Conservation (phyloP, 2,888 invertebrate species). For the Drosophila macrothrix region DNA sequence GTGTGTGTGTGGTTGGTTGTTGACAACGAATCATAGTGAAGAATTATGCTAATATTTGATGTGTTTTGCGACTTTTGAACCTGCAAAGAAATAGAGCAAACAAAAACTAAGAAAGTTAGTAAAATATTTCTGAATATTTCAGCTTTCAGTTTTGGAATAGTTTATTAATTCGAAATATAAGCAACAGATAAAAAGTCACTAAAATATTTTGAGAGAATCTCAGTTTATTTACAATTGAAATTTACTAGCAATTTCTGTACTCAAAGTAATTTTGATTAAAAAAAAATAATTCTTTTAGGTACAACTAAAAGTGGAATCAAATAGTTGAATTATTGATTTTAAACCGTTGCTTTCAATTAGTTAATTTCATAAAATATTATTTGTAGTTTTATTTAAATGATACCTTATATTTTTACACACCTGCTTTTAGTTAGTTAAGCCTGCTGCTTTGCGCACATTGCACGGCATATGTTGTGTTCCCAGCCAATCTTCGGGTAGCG, state of each 20-base stretch:
- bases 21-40: slow-evolving; percentile 53
- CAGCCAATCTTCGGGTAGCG: slow-evolving; percentile 24
- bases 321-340: background rate
- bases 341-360: background rate
- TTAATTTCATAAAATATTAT: background rate
- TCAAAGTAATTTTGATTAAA: background rate
- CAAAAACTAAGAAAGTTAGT: background rate
- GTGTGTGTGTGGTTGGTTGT: slow-evolving; percentile 30
- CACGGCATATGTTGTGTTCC: slow-evolving; percentile 53
- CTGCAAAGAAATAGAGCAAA: slow-evolving; percentile 50
- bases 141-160: background rate
- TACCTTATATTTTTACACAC: slow-evolving; percentile 30
- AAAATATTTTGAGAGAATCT: background rate
- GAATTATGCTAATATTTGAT: slow-evolving; percentile 78
- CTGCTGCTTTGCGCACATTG: slow-evolving; percentile 62
- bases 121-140: background rate
- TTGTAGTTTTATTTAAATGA: background rate
- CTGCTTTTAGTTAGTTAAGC: slow-evolving; percentile 52
- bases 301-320: background rate
- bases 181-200: background rate
- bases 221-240: background rate
- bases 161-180: background rate
- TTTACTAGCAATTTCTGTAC: background rate
- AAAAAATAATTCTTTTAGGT: too few species aligned
- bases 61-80: slow-evolving; percentile 79